Conservation (phyloP, 2,888 invertebrate genomes). For the Perizoma flavofasciatum region DNA sequence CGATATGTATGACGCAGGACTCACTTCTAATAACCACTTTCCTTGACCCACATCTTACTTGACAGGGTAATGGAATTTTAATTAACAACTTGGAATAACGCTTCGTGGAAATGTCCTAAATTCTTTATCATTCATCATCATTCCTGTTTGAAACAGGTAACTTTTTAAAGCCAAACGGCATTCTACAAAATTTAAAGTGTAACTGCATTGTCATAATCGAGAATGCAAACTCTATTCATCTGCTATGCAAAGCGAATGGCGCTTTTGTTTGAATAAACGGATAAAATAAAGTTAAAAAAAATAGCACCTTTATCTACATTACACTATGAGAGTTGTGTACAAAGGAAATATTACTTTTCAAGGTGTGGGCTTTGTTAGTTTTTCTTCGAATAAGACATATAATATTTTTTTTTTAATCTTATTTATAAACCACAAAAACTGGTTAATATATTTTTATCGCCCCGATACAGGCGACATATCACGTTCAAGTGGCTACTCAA, state of each 20-base stretch:
- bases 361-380: too few species aligned
- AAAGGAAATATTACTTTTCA: too few species aligned
- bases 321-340: too few species aligned
- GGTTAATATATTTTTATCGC: conserved; percentile 1
- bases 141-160: conserved; percentile 21
- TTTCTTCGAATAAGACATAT: too few species aligned
- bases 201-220: conserved; percentile 1
- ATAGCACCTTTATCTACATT: too few species aligned
- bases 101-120: conserved; percentile 14
- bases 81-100: conserved; percentile 15
- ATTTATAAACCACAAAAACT: not conserved
- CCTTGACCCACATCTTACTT: conserved; percentile 35
- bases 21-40: conserved; percentile 32
- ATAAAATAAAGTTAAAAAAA: too few species aligned
- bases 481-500: conserved; percentile 16
- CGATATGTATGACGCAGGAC: conserved; percentile 15
- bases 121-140: conserved; percentile 16
- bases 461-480: conserved; percentile 6
- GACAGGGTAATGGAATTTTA: conserved; percentile 35
- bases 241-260: too few species aligned
- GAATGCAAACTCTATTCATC: not conserved
- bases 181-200: conserved; percentile 14
- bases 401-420: too few species aligned
- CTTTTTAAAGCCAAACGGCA: conserved; percentile 14
- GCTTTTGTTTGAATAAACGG: too few species aligned